These are phyloP conservation scores for Ametastegia equiseti DNA, from an alignment of 2,888 invertebrate species.

Conservation along the genomic window DNA sequence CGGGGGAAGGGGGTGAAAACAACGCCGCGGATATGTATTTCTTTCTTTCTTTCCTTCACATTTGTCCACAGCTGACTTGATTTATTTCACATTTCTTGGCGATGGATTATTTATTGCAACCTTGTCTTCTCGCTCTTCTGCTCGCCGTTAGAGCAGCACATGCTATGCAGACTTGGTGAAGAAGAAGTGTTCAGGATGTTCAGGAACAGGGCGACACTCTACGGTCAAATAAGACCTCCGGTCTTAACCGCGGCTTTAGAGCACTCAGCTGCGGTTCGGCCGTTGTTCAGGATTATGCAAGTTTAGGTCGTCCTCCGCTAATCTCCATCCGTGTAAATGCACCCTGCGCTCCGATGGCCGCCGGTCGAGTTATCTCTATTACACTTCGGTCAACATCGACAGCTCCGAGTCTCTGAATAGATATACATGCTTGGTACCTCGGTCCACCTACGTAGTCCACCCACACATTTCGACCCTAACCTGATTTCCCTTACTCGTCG, in stretches of 20 bases:
- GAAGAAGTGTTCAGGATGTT: no score
- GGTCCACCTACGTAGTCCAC: neutral
- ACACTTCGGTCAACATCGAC: slow-evolving; percentile 74
- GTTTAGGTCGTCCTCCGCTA: slow-evolving; percentile 43
- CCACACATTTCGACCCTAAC: neutral
- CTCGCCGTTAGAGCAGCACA: neutral
- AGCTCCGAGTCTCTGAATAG: slow-evolving; percentile 61
- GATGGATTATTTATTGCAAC: neutral
- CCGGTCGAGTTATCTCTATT: slow-evolving; percentile 72
- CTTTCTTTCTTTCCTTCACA: neutral
- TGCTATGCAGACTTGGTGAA: neutral
- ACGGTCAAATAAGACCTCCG: slow-evolving; percentile 20
- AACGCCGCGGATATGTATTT: neutral
- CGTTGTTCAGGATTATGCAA: slow-evolving; percentile 44
- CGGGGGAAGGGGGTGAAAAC: no score
- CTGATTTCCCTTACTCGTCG: slow-evolving; percentile 29
- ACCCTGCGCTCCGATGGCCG: slow-evolving; percentile 50
- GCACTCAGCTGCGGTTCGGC: slow-evolving; percentile 38
- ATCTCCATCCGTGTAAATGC: slow-evolving; percentile 46
- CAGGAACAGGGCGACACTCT: neutral
- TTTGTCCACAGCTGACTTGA: no score
- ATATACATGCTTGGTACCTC: neutral
- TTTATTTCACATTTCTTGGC: neutral
- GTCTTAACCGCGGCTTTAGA: slow-evolving; percentile 39
- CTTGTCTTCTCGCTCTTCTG: neutral